Evolutionary conservation across 2,888 invertebrate species (phyloP), one percentile per base, ranked within the genome.

Genomic region (Calameuta idolon): DNA sequence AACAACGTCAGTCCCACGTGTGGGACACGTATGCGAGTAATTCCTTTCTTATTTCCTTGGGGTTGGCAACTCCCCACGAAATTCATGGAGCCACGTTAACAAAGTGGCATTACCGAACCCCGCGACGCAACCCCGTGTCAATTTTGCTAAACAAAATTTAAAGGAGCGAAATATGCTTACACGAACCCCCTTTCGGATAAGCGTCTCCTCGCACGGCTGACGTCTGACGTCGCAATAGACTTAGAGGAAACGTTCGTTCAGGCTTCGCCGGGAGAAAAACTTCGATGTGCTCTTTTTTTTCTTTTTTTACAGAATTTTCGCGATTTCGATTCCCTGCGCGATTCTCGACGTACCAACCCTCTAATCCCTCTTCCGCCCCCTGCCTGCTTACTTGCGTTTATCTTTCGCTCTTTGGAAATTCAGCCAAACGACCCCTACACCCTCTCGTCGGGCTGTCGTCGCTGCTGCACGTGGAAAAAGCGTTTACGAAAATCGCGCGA

Each of bases 131-230:
- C 75, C 35, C 34, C 68, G 37, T 69, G 78, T 78, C 78, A 78
- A 75, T 75, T 78, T 75, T 55, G 40, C 69, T 78, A 78, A 78
- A 78, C 75, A 75, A 76, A 75, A 75, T 78, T 78, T 78, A 78
- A 75, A 78, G 78, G 77, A 74, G 69, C 69, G 30, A 73, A 78
- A 75, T 75, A 77, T 77, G 77, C 77, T 69, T 71, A 73, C 12
- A 37, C 77, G 12, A 34, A 34, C 34, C 34, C 3, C 11, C 23
- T 55, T 55, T 15, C 55, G 1, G 9, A 23, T 40, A 40, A 40
- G 40, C 40, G 40, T 55, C 55, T 55, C 9, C 2, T 23, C 23
- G 55, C 55, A 23, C 15, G 55, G 9, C 2, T 4, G 55, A 55
- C 55, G 55, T 15, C 23, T 55, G 23, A 55, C 55, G 55, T 55